These are phyloP conservation scores for Peromyscus leucopus DNA, from an alignment of 2,113 vertebrate species.

Conservation along the genomic window DNA sequence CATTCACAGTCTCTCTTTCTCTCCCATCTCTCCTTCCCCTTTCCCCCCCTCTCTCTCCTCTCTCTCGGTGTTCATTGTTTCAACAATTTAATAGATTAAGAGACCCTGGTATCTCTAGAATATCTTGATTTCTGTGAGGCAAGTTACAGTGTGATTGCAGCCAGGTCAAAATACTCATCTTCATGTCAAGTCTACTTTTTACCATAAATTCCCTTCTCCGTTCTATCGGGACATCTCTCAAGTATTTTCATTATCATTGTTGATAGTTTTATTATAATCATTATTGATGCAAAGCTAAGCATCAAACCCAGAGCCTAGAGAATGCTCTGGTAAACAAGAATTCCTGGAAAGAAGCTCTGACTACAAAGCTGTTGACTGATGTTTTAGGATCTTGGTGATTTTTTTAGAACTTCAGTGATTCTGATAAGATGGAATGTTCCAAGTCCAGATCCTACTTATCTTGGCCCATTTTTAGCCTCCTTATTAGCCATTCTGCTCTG, in stretches of 20 bases:
- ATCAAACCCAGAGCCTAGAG: background rate
- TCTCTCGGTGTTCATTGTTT: background rate
- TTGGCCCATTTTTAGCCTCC: background rate
- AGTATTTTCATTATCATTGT: background rate
- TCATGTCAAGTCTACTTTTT: background rate
- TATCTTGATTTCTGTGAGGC: background rate
- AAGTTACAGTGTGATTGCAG: background rate
- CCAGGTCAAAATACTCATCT: background rate
- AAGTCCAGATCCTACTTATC: no score
- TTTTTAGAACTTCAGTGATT: background rate
- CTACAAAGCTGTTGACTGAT: background rate
- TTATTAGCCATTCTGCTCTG: background rate
- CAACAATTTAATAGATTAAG: background rate
- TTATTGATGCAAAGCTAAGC: background rate
- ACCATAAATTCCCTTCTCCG: background rate
- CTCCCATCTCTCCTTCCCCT: no score
- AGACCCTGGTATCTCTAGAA: background rate
- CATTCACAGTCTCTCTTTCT: background rate
- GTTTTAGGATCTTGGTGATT: background rate
- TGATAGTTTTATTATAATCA: background rate
- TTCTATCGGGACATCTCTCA: background rate
- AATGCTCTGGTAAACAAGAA: background rate
- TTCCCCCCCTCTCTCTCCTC: accelerated
- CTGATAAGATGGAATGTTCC: background rate
- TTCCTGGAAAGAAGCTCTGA: background rate